A percentile compares a stretch with the other conserved stretches of the same genome.
These are phyloP conservation scores for Meloidogyne floridensis DNA, from an alignment of 1,140 invertebrate genomes.

Conservation along the genomic window DNA sequence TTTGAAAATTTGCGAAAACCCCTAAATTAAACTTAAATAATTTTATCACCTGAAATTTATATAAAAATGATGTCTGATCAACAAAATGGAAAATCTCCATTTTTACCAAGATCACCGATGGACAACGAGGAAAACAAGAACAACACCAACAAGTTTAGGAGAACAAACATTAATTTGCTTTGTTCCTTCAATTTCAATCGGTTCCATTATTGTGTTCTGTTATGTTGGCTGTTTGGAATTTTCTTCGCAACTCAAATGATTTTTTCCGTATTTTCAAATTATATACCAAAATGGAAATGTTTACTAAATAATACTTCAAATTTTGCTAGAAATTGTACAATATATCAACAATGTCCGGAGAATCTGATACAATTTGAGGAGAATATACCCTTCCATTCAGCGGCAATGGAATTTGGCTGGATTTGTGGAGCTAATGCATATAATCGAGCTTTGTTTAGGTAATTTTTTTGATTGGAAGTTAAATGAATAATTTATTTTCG, in stretches of 20 bases:
- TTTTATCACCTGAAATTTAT: no score
- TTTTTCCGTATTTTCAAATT: conserved; percentile 62
- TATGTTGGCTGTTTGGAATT: conserved; percentile 63
- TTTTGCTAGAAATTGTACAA: conserved; percentile 25
- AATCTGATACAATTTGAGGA: conserved; percentile 1
- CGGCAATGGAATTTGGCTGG: conserved; percentile 57
- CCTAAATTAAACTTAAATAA: no score
- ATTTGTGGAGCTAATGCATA: conserved; percentile 23
- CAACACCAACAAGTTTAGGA: no score
- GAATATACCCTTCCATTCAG: conserved; percentile 49
- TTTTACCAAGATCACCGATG: no score
- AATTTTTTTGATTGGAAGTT: neutral
- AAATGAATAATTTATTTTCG: no score
- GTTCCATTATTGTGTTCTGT: conserved; percentile 56
- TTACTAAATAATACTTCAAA: neutral
- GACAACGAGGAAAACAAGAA: no score
- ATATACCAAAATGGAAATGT: conserved; percentile 61
- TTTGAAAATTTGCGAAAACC: no score
- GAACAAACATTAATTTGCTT: conserved; percentile 19
- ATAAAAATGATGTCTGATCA: no score
- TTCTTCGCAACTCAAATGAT: conserved; percentile 64
- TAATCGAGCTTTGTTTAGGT: conserved; percentile 19
- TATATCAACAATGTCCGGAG: conserved; percentile 42
- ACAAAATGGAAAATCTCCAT: no score
- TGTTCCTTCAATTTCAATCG: conserved; percentile 57